Base-by-base conservation (phyloP, 2,797 vertebrate genomes). In the Falco berigora region DNA sequence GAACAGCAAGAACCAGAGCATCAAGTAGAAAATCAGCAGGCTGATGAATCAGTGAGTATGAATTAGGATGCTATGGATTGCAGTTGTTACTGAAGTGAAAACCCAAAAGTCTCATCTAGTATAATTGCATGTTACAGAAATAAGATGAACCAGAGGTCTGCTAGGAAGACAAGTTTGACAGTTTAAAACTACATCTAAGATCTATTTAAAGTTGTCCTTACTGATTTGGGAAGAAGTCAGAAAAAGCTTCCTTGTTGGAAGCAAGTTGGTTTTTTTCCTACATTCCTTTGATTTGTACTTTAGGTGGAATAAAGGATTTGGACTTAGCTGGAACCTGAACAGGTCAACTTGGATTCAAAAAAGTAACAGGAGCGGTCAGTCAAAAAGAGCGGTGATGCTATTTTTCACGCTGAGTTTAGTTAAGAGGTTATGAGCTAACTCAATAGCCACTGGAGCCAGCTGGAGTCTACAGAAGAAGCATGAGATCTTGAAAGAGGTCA, bases 1-100 rank as follows among this genome's bases (percentile, higher is more conserved):
- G 97, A 98, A 13, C 97, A 96, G 75, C 97, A 63, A 14, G 97
- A 94, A 66, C 94, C 95, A 50, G 97, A 96, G 28, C 97, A 86
- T 42, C 97, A 73, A 53, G 97, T 68, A 86, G 93, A 93, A 19
- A 97, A 98, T 34, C 95, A 96, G 10, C 97, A 95, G 56, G 96
- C 94, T 23, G 97, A 97, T 63, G 97, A 95, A 44, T 85, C 92
- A 9, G 97, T 96, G 83, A 96, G 97, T 96, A 94, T 73, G 84
- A 93, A 79, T 90, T 79, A 63, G 79, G 88, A 79, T 81, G 83
- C 79, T 84, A 16, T n/a, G 79, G 73, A 46, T 42, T 90, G 91
- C 68, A 66, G 2, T 88, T 0, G 2, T 42, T 91, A 17, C 61
- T 86, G 72, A 77, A 72, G 75, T 71, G 82, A 86, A 91, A 95